phyloP scores from a whole-genome alignment of 2,797 vertebrate species.

The Lagorchestes hirsutus region DNA sequence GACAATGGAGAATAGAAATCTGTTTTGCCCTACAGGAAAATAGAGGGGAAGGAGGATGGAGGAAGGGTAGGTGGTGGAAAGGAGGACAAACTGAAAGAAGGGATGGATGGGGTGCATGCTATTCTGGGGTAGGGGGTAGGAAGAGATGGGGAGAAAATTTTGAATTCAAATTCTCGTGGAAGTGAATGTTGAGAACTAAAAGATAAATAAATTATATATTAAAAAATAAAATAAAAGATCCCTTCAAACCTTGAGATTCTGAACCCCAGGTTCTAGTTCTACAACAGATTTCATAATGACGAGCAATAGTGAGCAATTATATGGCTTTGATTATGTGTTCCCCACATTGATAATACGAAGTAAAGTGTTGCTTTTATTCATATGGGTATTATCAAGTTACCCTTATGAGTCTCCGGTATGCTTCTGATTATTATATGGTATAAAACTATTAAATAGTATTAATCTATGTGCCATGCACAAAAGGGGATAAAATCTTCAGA shows the following conservation, averaged over 20 bases:
- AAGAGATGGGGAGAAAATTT: no score
- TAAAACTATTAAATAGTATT: slow-evolving; percentile 70
- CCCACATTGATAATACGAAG: slow-evolving; percentile 55
- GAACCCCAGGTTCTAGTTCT: background rate
- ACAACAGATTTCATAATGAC: slow-evolving; percentile 45
- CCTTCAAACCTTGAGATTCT: background rate
- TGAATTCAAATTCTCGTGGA: no score
- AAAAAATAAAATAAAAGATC: background rate
- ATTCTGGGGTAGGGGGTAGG: no score
- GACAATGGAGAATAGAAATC: no score
- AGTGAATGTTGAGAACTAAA: no score
- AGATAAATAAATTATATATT: no score
- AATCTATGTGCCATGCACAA: slow-evolving; percentile 54
- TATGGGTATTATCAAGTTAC: slow-evolving; percentile 60
- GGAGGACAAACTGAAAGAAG: no score
- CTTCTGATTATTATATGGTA: slow-evolving; percentile 76
- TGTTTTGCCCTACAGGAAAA: no score
- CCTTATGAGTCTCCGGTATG: slow-evolving; percentile 66
- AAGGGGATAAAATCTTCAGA: slow-evolving; percentile 63
- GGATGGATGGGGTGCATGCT: no score
- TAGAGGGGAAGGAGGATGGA: no score
- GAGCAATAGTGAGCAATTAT: slow-evolving; percentile 43
- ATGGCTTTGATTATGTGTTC: slow-evolving; percentile 29
- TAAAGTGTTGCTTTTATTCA: background rate
- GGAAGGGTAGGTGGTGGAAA: no score